phyloP scores from a whole-genome alignment of 1,140 invertebrate genomes.

The Drosophila malerkotliana region DNA sequence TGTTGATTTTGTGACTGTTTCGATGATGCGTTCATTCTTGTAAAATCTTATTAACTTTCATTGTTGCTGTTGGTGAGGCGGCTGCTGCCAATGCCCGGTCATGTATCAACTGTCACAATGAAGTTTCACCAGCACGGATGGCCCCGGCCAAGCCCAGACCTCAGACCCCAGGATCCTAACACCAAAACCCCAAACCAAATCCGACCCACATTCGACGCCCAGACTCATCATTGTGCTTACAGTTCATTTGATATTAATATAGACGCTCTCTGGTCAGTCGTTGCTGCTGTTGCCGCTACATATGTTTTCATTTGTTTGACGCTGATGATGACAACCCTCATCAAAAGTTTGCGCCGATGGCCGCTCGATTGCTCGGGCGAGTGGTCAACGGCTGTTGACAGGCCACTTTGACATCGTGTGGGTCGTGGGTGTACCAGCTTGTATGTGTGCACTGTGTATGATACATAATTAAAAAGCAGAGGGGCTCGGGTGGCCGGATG shows the following conservation, averaged over 20 bases:
- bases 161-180: background rate
- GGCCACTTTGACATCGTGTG: conserved; percentile 72
- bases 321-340: conserved; percentile 80
- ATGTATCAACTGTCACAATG: conserved; percentile 40
- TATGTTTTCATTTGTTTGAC: conserved; percentile 81
- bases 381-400: conserved; percentile 76
- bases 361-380: conserved; percentile 68
- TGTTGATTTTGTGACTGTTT: conserved; percentile 40
- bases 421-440: conserved; percentile 10
- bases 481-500: conserved; percentile 18
- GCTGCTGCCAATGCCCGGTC: conserved; percentile 17
- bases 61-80: conserved; percentile 25
- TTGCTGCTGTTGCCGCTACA: conserved; percentile 60
- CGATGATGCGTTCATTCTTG: conserved; percentile 44
- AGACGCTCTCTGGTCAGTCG: conserved; percentile 53
- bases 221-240: conserved; percentile 66
- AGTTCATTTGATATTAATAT: conserved; percentile 81
- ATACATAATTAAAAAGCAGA: conserved; percentile 73
- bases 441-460: conserved; percentile 36
- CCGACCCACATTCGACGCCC: conserved; percentile 35
- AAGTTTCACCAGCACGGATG: conserved; percentile 24
- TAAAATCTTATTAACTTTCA: conserved; percentile 58
- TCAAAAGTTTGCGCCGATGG: conserved; percentile 77
- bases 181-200: background rate
- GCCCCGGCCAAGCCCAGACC: conserved; percentile 35